Base-by-base conservation (phyloP, 2,113 vertebrate genomes). In the Hucho hucho region DNA sequence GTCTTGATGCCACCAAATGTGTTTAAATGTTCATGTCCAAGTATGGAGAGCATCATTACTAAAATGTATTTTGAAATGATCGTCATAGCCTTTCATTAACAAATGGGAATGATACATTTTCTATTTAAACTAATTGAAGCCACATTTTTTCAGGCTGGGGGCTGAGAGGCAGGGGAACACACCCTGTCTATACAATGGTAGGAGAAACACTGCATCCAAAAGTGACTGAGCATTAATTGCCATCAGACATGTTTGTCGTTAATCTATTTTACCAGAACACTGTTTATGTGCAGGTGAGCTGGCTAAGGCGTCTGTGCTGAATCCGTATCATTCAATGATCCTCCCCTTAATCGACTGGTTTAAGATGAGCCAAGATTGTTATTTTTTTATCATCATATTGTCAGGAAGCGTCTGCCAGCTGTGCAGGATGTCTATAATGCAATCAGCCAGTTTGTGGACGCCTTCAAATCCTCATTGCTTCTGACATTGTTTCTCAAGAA, bases 351-450 rank as follows among this genome's bases (percentile, higher is more conserved):
- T 88, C 87, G 84, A 87, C 79, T 84, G 76, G 84, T 82, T 86
- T 84, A 83, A 88, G 84, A 82, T 75, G 82, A 78, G 70, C 67
- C 26, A 83, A 66, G 63, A 88, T 81, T 1, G 3, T 16, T 13
- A 0, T 13, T 16, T 1, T 82, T 89, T 88, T 65, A 84, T 88
- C 85, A 86, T 87, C 70, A 76, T 82, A 80, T 89, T 88, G 86
- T 89, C 83, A 85, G 79, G 82, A 88, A 89, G 79, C 89, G 89
- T 87, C 87, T 91, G 88, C 53, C 87, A 89, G 84, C 87, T 90
- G 88, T 81, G 77, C 14, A 72, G 80, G 72, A 78, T 75, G 77
- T 70, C 78, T 71, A 66, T 79, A 32, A 86, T 83, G 81, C 80
- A 91, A 88, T 86, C 87, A 85, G 74, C 78, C 82, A 78, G 59